phyloP scores from a whole-genome alignment of 2,113 vertebrate species.

The Garra rufa region DNA sequence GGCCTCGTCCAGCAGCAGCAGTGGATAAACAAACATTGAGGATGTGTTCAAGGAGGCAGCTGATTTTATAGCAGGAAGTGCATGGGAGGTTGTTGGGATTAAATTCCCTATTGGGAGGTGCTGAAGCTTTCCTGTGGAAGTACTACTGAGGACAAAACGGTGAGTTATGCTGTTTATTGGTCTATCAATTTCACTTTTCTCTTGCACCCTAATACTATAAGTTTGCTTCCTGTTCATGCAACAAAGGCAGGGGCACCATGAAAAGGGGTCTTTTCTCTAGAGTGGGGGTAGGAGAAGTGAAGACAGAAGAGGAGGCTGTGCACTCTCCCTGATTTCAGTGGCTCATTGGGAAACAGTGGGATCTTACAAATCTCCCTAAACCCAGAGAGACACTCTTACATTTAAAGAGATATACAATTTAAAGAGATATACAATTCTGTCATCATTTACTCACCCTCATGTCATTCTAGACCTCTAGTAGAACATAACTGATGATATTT shows the following conservation, averaged over 20 bases:
- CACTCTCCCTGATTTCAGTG: background rate
- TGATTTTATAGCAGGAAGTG: conserved; percentile 60
- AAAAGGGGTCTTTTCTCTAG: conserved; percentile 56
- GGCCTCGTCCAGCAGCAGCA: conserved; percentile 58
- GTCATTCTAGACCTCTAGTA: background rate
- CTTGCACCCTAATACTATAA: background rate
- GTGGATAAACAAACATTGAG: conserved; percentile 42
- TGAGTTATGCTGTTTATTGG: conserved; percentile 64
- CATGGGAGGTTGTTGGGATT: conserved; percentile 66
- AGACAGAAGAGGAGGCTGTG: conserved; percentile 3
- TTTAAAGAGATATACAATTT: conserved; percentile 56
- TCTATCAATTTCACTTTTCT: conserved; percentile 29
- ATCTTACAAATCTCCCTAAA: background rate
- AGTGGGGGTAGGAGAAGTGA: conserved; percentile 41
- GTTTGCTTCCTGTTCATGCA: conserved; percentile 64
- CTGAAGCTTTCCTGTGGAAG: conserved; percentile 68
- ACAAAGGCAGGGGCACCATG: conserved; percentile 66
- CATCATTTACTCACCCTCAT: background rate
- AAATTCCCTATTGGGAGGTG: conserved; percentile 67
- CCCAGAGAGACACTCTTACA: conserved; percentile 61
- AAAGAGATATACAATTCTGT: background rate
- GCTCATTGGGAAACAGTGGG: conserved; percentile 18
- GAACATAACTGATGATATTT: background rate
- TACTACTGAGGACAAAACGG: conserved; percentile 68
- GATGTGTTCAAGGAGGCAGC: conserved; percentile 61